Conservation (phyloP, 2,888 invertebrate species). For the Siphonodentalium dalli region DNA sequence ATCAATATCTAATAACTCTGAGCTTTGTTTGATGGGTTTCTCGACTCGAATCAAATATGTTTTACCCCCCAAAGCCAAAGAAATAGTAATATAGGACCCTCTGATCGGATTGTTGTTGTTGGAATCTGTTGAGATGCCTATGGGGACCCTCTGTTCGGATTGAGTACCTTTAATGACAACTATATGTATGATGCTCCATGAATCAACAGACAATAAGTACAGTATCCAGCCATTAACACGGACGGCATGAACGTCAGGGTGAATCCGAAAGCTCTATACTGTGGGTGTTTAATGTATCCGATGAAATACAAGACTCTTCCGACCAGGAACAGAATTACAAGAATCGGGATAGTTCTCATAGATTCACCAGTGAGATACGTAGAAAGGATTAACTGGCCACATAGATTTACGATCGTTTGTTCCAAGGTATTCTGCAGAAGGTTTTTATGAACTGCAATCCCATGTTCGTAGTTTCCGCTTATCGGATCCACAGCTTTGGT, state of each 20-base stretch:
- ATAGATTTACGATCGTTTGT: not conserved
- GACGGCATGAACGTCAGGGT: not conserved
- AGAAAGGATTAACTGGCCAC: not conserved
- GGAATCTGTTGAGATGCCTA: too few relatives aligned
- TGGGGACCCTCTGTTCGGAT: too few relatives aligned
- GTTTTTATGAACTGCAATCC: not conserved
- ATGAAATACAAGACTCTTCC: not conserved
- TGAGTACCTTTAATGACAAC: too few relatives aligned
- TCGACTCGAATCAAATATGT: too few relatives aligned
- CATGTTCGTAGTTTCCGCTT: not conserved
- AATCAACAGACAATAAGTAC: not conserved
- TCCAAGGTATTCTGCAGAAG: not conserved
- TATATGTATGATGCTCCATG: too few relatives aligned
- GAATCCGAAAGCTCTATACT: not conserved
- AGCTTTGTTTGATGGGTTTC: too few relatives aligned
- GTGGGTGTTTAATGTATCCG: not conserved
- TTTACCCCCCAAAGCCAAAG: too few relatives aligned
- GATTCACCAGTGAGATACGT: not conserved
- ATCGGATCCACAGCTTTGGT: not conserved
- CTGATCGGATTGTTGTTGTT: too few relatives aligned
- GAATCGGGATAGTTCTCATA: not conserved
- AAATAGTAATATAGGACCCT: too few relatives aligned
- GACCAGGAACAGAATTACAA: not conserved
- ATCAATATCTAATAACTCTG: too few relatives aligned
- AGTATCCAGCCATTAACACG: not conserved